Percentiles rank a stretch among this genome's conserved stretches.
Evolutionary conservation across 2,888 invertebrate species (phyloP).

Genomic region (Lepidochrysops patricia): DNA sequence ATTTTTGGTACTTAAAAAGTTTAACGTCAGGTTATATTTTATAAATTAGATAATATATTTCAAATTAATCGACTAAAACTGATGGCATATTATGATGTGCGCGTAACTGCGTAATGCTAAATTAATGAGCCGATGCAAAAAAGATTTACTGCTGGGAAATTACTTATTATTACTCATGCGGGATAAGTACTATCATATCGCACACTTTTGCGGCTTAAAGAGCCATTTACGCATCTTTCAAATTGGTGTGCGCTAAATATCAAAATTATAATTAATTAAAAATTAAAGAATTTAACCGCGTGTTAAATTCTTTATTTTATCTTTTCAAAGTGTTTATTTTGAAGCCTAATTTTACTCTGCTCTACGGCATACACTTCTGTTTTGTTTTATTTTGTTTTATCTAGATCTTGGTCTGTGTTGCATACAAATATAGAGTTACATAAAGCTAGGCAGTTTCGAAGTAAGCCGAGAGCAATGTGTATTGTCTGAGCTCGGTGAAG

Average conservation of each 20-base stretch:
- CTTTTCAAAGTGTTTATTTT: too few relatives aligned
- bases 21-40: not conserved
- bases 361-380: not conserved
- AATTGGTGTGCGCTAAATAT: too few relatives aligned
- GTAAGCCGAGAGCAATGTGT: slow-evolving; percentile 1
- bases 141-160: not conserved
- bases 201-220: too few relatives aligned
- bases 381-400: not conserved
- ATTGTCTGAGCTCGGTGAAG: slow-evolving; percentile 8
- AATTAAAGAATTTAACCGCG: too few relatives aligned
- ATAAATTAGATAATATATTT: slow-evolving; percentile 2
- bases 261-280: too few relatives aligned
- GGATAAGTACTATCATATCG: too few relatives aligned
- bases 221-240: too few relatives aligned
- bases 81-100: not conserved
- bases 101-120: slow-evolving; percentile 1
- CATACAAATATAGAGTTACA: slow-evolving; percentile 11
- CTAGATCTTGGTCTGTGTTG: not conserved
- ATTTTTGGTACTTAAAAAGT: not conserved
- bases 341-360: too few relatives aligned
- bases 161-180: too few relatives aligned
- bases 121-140: slow-evolving; percentile 1
- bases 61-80: slow-evolving; percentile 9
- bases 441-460: not conserved
- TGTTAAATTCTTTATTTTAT: too few relatives aligned